These are phyloP conservation scores for Myotis myotis DNA, from an alignment of 2,797 vertebrate species.

Conservation along the genomic window DNA sequence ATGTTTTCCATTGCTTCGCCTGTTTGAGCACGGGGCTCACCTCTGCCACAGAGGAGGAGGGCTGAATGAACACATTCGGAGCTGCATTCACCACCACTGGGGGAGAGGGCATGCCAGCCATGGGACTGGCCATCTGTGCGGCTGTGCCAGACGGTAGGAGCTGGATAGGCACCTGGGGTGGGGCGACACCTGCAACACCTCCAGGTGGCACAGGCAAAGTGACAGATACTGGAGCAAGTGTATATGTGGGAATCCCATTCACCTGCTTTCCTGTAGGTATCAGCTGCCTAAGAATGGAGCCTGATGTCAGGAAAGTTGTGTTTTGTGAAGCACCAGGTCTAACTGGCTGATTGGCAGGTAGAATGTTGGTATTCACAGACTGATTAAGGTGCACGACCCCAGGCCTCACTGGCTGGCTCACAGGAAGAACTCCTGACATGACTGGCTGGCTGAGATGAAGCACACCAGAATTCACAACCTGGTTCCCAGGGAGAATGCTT, in stretches of 20 bases:
- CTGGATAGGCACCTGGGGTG: conserved; percentile 86
- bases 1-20: conserved; percentile 98
- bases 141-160: conserved; percentile 84
- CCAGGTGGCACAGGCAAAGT: conserved; percentile 85
- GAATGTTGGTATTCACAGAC: conserved; percentile 75
- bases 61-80: conserved; percentile 76
- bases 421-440: conserved; percentile 80
- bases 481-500: conserved; percentile 58
- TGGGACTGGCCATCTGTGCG: conserved; percentile 83
- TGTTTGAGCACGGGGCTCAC: conserved; percentile 79
- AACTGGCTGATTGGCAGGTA: conserved; percentile 79
- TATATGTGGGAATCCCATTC: conserved; percentile 96
- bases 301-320: conserved; percentile 90
- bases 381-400: conserved; percentile 86
- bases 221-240: conserved; percentile 92
- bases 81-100: conserved; percentile 64
- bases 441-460: conserved; percentile 84
- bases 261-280: conserved; percentile 96
- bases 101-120: conserved; percentile 77
- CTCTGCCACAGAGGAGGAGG: conserved; percentile 47
- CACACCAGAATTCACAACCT: conserved; percentile 59
- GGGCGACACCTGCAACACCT: conserved; percentile 77
- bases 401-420: conserved; percentile 79
- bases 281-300: conserved; percentile 93
- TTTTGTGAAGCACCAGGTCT: conserved; percentile 82